Base-by-base conservation (phyloP, 2,888 invertebrate species). In the Matsumyia berberina region DNA sequence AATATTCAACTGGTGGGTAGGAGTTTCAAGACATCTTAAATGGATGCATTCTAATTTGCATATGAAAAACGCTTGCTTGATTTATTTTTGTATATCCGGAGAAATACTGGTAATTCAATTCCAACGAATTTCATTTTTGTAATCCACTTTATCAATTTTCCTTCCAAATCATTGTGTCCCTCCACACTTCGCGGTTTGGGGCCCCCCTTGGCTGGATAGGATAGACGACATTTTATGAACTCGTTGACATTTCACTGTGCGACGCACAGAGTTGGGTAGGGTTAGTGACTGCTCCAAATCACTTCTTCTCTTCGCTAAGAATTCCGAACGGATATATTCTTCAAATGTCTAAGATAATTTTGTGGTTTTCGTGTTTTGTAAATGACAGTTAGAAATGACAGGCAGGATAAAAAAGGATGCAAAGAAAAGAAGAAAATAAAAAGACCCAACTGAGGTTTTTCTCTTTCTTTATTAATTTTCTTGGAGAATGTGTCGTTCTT, bases 281-380 rank as follows among this genome's bases (percentile, higher is more conserved):
- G 82, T 78, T 83, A 73, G 67, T 78, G 82, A 78, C 82, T 83
- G 72, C 82, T 83, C 78, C 55, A 72, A 73, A 83, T 78, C 82
- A 78, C 39, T 58, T 42, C 60, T 31, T 57, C 51, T 44, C n/a
- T 53, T 62, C 37, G 44, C 29, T 49, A 55, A 60, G 67, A 62
- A 73, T 51, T 33, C 44, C 62, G 44, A 77, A 77, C 70, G 79
- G 53, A 83, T 62, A 69, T 78, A 83, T 72, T 83, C 79, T 62
- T 67, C 35, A 69, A 78, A 73, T 72, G 78, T 72, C 72, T 73
- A 17, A 62, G 62, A 73, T 79, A 78, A 67, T 79, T 73, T 79
- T 79, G 79, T 67, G 73, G 73, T 62, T 83, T n/a, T 83, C 53
- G 67, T 67, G 57, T 73, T 78, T 79, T 83, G 83, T 57, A 79